Percentiles rank a stretch among this genome's conserved stretches.
Conservation (phyloP, 2,113 vertebrate species). For the Neodontobutis hainanensis region DNA sequence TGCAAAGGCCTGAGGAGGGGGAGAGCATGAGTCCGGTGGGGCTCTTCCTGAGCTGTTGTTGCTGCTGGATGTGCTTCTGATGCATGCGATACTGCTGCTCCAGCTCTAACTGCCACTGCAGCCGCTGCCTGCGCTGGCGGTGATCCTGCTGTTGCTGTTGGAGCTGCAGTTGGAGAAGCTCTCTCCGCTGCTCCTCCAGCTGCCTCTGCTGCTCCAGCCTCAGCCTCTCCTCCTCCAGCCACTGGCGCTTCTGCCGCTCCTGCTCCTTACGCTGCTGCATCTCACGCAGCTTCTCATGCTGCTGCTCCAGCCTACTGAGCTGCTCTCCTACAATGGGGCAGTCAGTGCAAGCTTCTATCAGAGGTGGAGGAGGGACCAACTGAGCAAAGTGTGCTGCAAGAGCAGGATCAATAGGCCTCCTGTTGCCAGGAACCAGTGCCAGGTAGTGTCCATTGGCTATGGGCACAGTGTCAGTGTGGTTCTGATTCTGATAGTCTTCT, state of each 20-base stretch:
- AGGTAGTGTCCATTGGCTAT: slow-evolving; percentile 73
- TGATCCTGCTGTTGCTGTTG: slow-evolving; percentile 73
- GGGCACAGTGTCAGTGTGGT: slow-evolving; percentile 23
- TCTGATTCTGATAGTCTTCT: slow-evolving; percentile 69
- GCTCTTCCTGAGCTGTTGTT: slow-evolving; percentile 67
- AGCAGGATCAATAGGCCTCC: slow-evolving; percentile 59
- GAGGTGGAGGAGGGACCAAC: slow-evolving; percentile 20
- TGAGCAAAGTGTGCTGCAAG: slow-evolving; percentile 51
- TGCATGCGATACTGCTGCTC: slow-evolving; percentile 71
- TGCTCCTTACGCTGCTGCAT: slow-evolving; percentile 62
- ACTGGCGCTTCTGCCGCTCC: slow-evolving; percentile 65
- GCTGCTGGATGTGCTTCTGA: slow-evolving; percentile 68
- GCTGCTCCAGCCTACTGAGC: slow-evolving; percentile 66
- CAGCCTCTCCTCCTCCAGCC: slow-evolving; percentile 69
- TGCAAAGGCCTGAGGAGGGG: slow-evolving; percentile 76
- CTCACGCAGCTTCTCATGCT: slow-evolving; percentile 59
- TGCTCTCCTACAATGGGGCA: slow-evolving; percentile 31
- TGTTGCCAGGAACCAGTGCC: slow-evolving; percentile 67
- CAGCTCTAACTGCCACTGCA: slow-evolving; percentile 70
- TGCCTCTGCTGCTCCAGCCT: slow-evolving; percentile 70
- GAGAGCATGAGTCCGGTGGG: slow-evolving; percentile 63
- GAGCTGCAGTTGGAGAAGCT: slow-evolving; percentile 70
- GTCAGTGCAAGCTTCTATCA: not conserved
- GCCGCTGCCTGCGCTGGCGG: slow-evolving; percentile 61
- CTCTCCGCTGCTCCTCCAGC: slow-evolving; percentile 70